A percentile compares a stretch with the other conserved stretches of the same genome.
These are phyloP conservation scores for Alosa alosa DNA, from an alignment of 2,113 vertebrate species.

Conservation along the genomic window DNA sequence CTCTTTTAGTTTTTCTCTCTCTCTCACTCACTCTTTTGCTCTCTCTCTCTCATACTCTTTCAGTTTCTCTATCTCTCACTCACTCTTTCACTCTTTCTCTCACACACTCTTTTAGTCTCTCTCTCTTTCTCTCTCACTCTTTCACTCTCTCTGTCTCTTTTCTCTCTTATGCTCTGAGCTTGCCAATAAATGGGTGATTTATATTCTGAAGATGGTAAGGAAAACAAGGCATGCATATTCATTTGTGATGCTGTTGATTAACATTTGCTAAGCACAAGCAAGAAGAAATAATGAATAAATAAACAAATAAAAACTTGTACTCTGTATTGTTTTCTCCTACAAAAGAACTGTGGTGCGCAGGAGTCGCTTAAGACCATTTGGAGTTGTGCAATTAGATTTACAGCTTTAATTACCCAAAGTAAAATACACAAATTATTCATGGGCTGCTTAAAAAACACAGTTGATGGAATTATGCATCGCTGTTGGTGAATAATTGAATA, in stretches of 20 bases:
- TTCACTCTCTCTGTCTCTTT: neutral
- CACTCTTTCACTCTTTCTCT: constrained; percentile 44
- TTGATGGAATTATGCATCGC: constrained; percentile 74
- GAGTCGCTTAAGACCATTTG: constrained; percentile 59
- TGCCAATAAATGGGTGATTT: constrained; percentile 70
- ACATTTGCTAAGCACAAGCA: constrained; percentile 55
- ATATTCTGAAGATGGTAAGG: constrained; percentile 69
- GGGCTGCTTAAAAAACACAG: constrained; percentile 67
- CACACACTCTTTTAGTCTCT: constrained; percentile 1
- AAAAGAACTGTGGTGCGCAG: constrained; percentile 48
- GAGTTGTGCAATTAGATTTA: constrained; percentile 70
- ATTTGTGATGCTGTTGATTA: constrained; percentile 67
- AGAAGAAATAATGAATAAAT: constrained; percentile 5
- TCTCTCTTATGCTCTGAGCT: constrained; percentile 54
- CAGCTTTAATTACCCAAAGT: constrained; percentile 75
- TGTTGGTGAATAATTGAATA: constrained; percentile 77
- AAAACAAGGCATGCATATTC: constrained; percentile 65
- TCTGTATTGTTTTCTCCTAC: constrained; percentile 58
- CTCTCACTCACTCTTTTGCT: neutral
- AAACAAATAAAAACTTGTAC: constrained; percentile 44
- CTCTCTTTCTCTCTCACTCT: neutral
- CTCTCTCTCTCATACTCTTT: neutral
- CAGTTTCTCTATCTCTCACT: constrained; percentile 31
- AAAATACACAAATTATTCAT: constrained; percentile 74
- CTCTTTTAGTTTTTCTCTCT: neutral